phyloP scores from a whole-genome alignment of 2,797 vertebrate genomes.

The Gila robusta region DNA sequence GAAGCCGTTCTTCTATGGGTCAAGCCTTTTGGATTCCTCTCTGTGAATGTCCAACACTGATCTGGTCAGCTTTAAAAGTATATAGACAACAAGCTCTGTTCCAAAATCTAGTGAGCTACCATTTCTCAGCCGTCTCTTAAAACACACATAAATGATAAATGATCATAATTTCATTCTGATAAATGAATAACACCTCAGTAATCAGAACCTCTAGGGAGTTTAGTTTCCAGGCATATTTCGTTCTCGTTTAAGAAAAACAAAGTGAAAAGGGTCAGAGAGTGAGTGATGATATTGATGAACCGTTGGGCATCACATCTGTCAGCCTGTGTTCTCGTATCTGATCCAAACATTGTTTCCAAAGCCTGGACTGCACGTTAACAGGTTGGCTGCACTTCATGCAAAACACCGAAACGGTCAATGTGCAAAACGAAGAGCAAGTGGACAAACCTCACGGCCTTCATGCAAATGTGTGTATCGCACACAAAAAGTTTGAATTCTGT shows the following conservation, averaged over 20 bases:
- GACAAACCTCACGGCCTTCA: conserved; percentile 25
- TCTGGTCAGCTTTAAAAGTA: conserved; percentile 9
- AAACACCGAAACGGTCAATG: conserved; percentile 27
- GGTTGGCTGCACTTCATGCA: conserved; percentile 50
- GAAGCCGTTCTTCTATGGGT: conserved; percentile 19
- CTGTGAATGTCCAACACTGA: neutral
- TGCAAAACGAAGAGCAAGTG: conserved; percentile 12
- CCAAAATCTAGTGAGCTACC: neutral
- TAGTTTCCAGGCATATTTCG: neutral
- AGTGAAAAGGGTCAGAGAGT: neutral
- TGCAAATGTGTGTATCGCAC: neutral
- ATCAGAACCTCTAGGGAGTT: neutral
- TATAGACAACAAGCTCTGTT: neutral
- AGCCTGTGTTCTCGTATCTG: conserved; percentile 42
- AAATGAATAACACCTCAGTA: neutral
- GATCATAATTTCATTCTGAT: neutral
- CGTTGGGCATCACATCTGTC: conserved; percentile 50
- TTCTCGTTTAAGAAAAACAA: conserved; percentile 3
- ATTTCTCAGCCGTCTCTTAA: conserved; percentile 11
- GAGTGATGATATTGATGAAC: conserved; percentile 33
- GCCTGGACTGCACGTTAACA: conserved; percentile 39
- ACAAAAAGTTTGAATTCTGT: neutral
- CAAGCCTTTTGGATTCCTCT: conserved; percentile 15
- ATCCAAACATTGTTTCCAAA: conserved; percentile 49
- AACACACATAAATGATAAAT: neutral